Conservation (phyloP, 2,113 vertebrate species). For the Ramphastos sulfuratus region DNA sequence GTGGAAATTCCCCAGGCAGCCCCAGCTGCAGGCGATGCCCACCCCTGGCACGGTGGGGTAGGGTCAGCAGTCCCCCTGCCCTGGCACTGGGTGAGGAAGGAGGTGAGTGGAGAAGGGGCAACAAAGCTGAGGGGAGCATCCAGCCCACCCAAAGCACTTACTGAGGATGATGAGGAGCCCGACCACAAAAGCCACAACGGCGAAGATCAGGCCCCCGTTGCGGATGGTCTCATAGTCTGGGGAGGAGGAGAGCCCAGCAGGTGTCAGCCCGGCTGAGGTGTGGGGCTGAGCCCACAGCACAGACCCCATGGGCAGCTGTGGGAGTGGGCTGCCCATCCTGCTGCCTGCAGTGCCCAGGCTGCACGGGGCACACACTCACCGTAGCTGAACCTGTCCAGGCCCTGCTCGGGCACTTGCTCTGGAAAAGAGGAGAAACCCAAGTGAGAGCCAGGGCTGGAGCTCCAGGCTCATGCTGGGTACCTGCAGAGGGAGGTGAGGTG, state of each 20-base stretch:
- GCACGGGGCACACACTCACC: neutral
- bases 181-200: constrained; percentile 79
- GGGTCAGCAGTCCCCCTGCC: neutral
- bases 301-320: accelerated
- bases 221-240: constrained; percentile 83
- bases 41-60: neutral
- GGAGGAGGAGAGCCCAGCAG: neutral
- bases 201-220: constrained; percentile 85
- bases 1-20: constrained; percentile 1
- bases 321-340: neutral
- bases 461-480: accelerated
- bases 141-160: constrained; percentile 51
- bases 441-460: neutral
- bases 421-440: neutral
- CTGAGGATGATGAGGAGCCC: constrained; percentile 84
- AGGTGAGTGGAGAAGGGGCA: accelerated
- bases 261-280: accelerated
- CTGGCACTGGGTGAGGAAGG: accelerated
- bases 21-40: neutral
- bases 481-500: accelerated
- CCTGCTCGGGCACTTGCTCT: constrained; percentile 36
- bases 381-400: constrained; percentile 55
- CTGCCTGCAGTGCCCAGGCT: neutral
- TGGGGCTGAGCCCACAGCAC: neutral
- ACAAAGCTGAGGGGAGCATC: accelerated